These are phyloP conservation scores for Drosophila bocqueti DNA, from an alignment of 1,140 invertebrate genomes.

Conservation along the genomic window DNA sequence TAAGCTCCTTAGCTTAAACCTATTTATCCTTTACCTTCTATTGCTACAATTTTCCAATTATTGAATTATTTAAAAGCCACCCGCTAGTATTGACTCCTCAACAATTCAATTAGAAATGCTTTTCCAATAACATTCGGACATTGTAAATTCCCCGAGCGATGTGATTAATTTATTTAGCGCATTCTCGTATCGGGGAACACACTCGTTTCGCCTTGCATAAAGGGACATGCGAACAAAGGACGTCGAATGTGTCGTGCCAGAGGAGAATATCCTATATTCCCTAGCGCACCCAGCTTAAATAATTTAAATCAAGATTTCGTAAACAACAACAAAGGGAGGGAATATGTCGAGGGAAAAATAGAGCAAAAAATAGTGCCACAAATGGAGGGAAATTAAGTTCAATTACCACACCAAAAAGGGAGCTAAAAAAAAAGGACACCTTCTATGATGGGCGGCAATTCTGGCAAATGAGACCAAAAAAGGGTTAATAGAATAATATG, in stretches of 20 bases:
- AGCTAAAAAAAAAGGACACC: constrained; percentile 21
- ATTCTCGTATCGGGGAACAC: constrained; percentile 15
- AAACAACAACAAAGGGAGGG: constrained; percentile 32
- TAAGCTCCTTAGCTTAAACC: background rate
- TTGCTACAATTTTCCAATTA: background rate
- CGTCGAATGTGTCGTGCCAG: constrained; percentile 66
- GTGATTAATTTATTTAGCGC: constrained; percentile 72
- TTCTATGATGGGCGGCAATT: constrained; percentile 18
- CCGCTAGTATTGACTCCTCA: constrained; percentile 10
- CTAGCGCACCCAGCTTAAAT: constrained; percentile 47
- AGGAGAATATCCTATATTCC: constrained; percentile 32
- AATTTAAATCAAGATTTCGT: constrained; percentile 74
- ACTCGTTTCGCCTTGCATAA: constrained; percentile 40
- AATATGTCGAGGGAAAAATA: background rate
- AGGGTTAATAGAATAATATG: constrained; percentile 23
- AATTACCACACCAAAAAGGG: constrained; percentile 47
- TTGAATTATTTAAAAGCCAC: background rate
- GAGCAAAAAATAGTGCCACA: constrained; percentile 39
- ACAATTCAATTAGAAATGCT: constrained; percentile 32
- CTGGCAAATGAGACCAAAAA: constrained; percentile 24
- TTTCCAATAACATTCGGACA: constrained; percentile 43
- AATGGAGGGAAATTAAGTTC: constrained; percentile 55
- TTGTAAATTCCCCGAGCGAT: constrained; percentile 48
- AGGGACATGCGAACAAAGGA: constrained; percentile 50
- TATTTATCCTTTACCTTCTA: background rate